phyloP scores from a whole-genome alignment of 2,888 invertebrate species.

The Plebejus argus region DNA sequence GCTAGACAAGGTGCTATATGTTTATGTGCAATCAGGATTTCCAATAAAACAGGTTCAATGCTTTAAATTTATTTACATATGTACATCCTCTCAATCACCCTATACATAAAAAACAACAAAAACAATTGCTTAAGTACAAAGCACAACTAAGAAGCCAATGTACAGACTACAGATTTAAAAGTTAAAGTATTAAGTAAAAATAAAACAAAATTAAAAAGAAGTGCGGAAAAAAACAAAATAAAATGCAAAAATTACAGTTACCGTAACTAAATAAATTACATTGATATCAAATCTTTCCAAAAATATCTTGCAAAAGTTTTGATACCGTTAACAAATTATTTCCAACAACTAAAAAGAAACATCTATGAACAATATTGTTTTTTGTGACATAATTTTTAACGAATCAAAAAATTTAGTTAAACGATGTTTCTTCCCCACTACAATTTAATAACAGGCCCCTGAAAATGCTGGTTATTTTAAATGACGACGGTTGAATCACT shows the following conservation, averaged over 20 bases:
- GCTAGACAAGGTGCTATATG: conserved; percentile 42
- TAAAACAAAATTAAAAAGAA: conserved; percentile 20
- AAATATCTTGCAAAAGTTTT: background rate
- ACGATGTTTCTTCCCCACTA: background rate
- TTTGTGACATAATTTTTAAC: background rate
- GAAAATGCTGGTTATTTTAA: background rate
- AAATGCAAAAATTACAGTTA: conserved; percentile 11
- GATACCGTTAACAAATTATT: conserved; percentile 7
- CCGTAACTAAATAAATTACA: conserved; percentile 22
- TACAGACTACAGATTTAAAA: conserved; percentile 4
- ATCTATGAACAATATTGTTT: background rate
- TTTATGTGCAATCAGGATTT: conserved; percentile 44
- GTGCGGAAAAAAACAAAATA: conserved; percentile 4
- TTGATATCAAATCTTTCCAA: background rate
- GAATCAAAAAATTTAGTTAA: background rate
- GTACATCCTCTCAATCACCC: conserved; percentile 61
- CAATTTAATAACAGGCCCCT: background rate
- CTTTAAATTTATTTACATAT: conserved; percentile 67
- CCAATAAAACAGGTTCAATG: conserved; percentile 68
- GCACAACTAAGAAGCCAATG: conserved; percentile 14
- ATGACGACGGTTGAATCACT: background rate
- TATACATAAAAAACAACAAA: conserved; percentile 39
- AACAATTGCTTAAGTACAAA: conserved; percentile 27
- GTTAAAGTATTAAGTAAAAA: background rate
- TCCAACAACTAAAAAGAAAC: conserved; percentile 31